Percentiles rank a stretch among this genome's conserved stretches.
phyloP scores from a whole-genome alignment of 2,888 invertebrate species.

The Chrysolina americana region DNA sequence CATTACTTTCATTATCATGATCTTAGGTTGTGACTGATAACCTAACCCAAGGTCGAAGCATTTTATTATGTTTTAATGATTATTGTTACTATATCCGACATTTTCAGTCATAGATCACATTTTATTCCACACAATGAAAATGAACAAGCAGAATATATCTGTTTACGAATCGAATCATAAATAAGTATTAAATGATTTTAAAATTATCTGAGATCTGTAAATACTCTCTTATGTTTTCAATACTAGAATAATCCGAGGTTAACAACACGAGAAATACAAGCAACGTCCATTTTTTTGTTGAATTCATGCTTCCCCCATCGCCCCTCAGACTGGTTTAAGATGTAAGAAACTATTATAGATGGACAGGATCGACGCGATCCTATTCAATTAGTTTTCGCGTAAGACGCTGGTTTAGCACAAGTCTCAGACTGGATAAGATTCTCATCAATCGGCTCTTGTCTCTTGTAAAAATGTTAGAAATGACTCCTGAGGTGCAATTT shows the following conservation, averaged over 20 bases:
- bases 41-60: rapidly evolving
- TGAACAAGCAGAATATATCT: background rate
- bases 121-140: no score
- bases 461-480: no score
- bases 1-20: background rate
- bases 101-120: no score
- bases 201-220: background rate
- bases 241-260: background rate
- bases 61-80: background rate
- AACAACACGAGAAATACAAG: background rate
- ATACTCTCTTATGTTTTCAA: background rate
- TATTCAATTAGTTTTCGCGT: no score
- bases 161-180: background rate
- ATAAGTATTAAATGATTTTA: background rate
- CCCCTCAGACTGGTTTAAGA: no score
- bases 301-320: background rate
- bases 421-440: no score
- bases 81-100: no score
- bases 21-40: background rate
- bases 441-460: no score
- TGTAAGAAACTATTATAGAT: no score
- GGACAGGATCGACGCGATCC: no score
- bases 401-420: no score
- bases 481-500: no score
- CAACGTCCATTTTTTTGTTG: background rate